A percentile compares a stretch with the other conserved stretches of the same genome.
phyloP scores from a whole-genome alignment of 2,888 invertebrate species.

The Eupithecia subumbrata region DNA sequence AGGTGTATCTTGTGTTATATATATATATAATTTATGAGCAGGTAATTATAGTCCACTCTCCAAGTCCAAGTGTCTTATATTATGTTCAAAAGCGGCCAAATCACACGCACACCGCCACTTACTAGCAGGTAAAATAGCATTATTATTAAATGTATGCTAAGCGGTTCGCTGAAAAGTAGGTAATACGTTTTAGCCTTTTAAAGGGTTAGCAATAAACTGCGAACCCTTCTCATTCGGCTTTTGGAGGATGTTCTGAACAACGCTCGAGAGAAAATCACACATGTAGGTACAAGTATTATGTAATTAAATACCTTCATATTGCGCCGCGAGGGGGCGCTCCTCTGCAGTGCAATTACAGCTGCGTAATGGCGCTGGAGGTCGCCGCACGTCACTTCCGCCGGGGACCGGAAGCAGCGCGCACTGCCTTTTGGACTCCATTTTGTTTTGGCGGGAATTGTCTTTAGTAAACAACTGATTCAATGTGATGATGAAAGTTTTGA shows the following conservation, averaged over 20 bases:
- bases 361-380: constrained; percentile 56
- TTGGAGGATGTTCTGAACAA: not conserved
- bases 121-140: too few species aligned
- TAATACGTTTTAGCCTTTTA: too few species aligned
- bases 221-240: not conserved
- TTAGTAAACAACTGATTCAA: not conserved
- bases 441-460: constrained; percentile 31
- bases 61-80: too few species aligned
- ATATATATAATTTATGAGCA: too few species aligned
- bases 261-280: not conserved
- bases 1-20: too few species aligned
- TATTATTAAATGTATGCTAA: too few species aligned
- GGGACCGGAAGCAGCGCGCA: constrained; percentile 56
- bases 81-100: too few species aligned
- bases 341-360: constrained; percentile 52
- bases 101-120: too few species aligned
- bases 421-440: constrained; percentile 37
- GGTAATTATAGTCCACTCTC: too few species aligned
- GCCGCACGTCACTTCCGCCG: constrained; percentile 54
- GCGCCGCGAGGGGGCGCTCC: constrained; percentile 18
- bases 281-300: not conserved
- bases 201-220: not conserved
- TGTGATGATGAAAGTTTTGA: not conserved
- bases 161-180: too few species aligned
- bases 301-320: constrained; percentile 19